Evolutionary conservation across 2,113 vertebrate genomes (phyloP).

Genomic region (Pholis gunnellus): DNA sequence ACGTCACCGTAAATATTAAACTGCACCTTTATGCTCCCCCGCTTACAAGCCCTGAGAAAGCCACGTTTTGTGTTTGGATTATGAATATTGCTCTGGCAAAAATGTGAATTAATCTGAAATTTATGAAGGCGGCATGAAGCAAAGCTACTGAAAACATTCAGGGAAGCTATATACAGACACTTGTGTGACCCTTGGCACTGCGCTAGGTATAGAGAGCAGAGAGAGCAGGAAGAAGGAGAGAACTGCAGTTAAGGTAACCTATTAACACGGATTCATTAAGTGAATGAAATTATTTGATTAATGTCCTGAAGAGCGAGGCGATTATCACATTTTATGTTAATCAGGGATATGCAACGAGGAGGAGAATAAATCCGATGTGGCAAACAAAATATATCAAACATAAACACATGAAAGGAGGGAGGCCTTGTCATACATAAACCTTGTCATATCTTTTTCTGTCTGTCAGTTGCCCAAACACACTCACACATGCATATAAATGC

Average conservation of each 20-base stretch:
- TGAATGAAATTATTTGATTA: constrained; percentile 57
- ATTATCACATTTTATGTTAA: constrained; percentile 56
- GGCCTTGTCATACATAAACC: not conserved
- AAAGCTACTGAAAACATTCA: constrained; percentile 49
- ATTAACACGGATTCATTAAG: constrained; percentile 60
- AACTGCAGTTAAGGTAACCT: constrained; percentile 45
- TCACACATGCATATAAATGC: not conserved
- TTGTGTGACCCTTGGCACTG: constrained; percentile 29
- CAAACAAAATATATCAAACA: constrained; percentile 29
- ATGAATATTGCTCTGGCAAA: constrained; percentile 20
- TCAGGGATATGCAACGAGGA: constrained; percentile 32
- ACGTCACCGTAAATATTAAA: constrained; percentile 56
- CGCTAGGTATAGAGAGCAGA: constrained; percentile 9
- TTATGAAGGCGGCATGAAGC: constrained; percentile 13
- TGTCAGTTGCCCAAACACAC: not conserved
- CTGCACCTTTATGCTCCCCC: constrained; percentile 45
- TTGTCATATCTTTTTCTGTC: not conserved
- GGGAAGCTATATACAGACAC: constrained; percentile 44
- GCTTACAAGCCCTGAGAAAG: constrained; percentile 15
- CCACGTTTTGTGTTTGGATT: constrained; percentile 48
- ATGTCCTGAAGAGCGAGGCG: constrained; percentile 34
- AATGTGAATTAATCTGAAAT: constrained; percentile 24
- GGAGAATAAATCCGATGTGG: constrained; percentile 13
- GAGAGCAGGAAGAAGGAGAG: constrained; percentile 11
- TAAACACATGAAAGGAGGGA: constrained; percentile 33